Base-by-base conservation (phyloP, 1,140 invertebrate species). In the Medauroidea extradentata region DNA sequence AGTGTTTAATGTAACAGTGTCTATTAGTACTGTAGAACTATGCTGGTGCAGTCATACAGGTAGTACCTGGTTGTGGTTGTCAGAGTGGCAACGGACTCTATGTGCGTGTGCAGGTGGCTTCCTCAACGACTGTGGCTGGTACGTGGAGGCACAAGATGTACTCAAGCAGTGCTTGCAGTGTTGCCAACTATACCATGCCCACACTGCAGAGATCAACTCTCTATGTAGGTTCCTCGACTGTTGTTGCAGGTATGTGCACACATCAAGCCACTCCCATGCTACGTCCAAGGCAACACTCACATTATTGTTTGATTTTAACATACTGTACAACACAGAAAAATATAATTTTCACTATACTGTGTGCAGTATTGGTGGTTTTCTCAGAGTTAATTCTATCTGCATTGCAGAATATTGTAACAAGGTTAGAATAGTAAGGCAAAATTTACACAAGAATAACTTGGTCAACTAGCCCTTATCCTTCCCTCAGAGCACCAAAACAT, bases 51-150 rank as follows among this genome's bases (percentile, higher is more conserved):
- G 16, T 49, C 42, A 51, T n/a, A 29, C n/a, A n/a, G n/a, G n/a
- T n/a, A n/a, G n/a, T n/a, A n/a, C n/a, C n/a, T n/a, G n/a, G 58
- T 13, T 62, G 46, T 24, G 25, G 7, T 8, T 48, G 14, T 1
- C 11, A 57, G 8, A 49, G 41, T 13, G 19, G 18, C n/a, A 57
- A 46, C 53, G 43, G 43, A n/a, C n/a, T 21, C 29, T 60, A 69
- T 64, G n/a, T n/a, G n/a, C 56, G 61, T 53, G 59, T 65, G 3
- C 62, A 81, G 80, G 90, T 62, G 82, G 84, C 53, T 94, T 95
- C 77, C 80, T 94, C 1, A 88, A 85, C 67, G 92, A 94, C 67
- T 87, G 87, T n/a, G 90, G 90, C 1, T 93, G 89, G 87, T 90
- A 88, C 74, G 70, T 72, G 25, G 84, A 89, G 67, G 88, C 88